phyloP scores from a whole-genome alignment of 2,888 invertebrate species.

The Lapara coniferarum region DNA sequence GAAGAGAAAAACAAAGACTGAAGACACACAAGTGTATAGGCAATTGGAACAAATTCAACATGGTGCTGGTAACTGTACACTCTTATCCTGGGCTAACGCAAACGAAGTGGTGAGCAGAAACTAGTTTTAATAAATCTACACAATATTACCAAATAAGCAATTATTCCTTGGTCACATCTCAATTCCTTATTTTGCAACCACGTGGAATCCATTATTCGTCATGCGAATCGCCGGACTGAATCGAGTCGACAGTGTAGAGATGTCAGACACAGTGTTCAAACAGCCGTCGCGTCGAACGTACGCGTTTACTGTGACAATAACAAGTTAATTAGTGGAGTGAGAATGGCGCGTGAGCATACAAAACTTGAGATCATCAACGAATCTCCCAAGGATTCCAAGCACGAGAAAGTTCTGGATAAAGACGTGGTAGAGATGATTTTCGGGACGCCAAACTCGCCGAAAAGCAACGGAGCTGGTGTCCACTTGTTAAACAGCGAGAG shows the following conservation, averaged over 20 bases:
- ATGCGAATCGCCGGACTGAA: neutral
- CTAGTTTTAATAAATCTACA: neutral
- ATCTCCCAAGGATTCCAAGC: constrained; percentile 41
- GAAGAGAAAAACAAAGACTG: too few species aligned
- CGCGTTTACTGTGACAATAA: neutral
- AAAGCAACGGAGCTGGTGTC: constrained; percentile 42
- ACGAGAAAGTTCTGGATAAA: constrained; percentile 45
- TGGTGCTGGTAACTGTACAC: too few species aligned
- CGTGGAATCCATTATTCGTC: neutral
- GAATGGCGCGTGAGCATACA: constrained; percentile 46
- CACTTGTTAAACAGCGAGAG: constrained; percentile 51
- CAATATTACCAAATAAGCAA: neutral
- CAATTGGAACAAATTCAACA: too few species aligned
- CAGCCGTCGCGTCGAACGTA: too few species aligned
- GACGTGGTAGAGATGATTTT: constrained; percentile 66
- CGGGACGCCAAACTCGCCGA: constrained; percentile 53
- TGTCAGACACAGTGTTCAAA: neutral
- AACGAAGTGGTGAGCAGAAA: neutral
- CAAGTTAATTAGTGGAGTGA: constrained; percentile 13
- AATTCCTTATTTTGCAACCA: neutral
- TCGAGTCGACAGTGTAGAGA: neutral
- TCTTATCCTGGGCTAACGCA: too few species aligned
- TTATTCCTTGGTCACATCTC: neutral
- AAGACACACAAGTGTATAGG: too few species aligned
- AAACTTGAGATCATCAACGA: constrained; percentile 51